Percentiles rank a stretch among this genome's conserved stretches.
phyloP scores from a whole-genome alignment of 2,797 vertebrate species.

The Perodicticus potto region DNA sequence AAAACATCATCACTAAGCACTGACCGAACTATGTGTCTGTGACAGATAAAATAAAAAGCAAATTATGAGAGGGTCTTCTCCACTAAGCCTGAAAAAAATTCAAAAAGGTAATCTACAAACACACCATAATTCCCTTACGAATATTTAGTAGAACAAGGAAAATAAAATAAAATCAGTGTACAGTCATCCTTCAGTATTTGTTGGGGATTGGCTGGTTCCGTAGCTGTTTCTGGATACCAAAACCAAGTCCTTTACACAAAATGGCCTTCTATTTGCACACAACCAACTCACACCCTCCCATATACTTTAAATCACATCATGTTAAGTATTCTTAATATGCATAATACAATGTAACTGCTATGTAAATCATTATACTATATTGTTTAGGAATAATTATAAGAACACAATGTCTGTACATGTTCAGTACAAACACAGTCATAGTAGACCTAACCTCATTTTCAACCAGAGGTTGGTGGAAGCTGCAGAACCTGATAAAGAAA shows the following conservation, averaged over 20 bases:
- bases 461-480: not conserved
- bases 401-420: not conserved
- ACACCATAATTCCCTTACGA: not conserved
- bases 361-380: not conserved
- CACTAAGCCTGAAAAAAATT: not conserved
- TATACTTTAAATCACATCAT: not conserved
- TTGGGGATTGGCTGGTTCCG: not conserved
- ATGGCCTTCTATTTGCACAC: not conserved
- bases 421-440: not conserved
- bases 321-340: not conserved
- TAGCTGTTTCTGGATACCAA: not conserved
- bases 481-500: not conserved
- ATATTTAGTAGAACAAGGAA: not conserved
- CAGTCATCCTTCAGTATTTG: not conserved
- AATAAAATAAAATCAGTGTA: constrained; percentile 19
- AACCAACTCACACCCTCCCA: not conserved
- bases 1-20: not conserved
- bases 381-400: not conserved
- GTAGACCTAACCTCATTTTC: not conserved
- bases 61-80: not conserved
- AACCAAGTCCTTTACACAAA: not conserved
- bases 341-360: not conserved
- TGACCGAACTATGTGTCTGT: not conserved
- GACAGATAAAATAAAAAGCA: constrained; percentile 48
- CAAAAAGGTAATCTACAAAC: constrained; percentile 15